Conservation (phyloP, 2,797 vertebrate genomes). For the Protonibea diacanthus region DNA sequence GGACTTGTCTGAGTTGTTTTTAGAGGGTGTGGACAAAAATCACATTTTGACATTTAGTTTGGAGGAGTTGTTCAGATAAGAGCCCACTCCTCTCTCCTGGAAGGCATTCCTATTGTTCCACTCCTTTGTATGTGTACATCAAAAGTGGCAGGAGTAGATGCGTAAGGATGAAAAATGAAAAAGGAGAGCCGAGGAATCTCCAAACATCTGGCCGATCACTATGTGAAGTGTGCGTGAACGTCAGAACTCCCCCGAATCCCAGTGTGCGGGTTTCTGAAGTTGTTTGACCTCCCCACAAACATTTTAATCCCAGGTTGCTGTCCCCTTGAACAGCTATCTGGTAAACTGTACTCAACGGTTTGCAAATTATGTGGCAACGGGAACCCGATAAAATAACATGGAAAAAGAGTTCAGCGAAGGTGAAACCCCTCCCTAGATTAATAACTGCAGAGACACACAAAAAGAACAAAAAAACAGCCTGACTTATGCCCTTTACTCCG, state of each 20-base stretch:
- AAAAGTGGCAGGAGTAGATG: neutral
- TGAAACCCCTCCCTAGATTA: slow-evolving; percentile 26
- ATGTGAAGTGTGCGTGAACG: neutral
- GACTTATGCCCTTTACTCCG: slow-evolving; percentile 44
- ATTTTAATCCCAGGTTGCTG: neutral
- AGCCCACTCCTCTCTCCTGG: neutral
- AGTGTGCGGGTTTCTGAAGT: neutral
- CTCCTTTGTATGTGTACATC: neutral
- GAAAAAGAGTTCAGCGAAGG: neutral
- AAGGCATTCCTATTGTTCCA: neutral
- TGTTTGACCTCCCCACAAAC: neutral
- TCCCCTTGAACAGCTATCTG: neutral
- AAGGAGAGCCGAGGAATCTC: neutral
- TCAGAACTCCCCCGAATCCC: neutral
- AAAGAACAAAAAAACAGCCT: slow-evolving; percentile 1
- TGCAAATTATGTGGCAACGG: slow-evolving; percentile 9
- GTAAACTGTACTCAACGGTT: neutral
- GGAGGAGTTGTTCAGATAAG: neutral
- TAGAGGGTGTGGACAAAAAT: neutral
- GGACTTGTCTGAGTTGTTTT: neutral
- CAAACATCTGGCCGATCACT: neutral
- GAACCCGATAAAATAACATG: neutral
- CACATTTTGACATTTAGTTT: neutral
- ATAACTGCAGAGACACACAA: slow-evolving; percentile 28
- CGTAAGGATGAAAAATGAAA: neutral